Base-by-base conservation (phyloP, 2,113 vertebrate species). In the Rhegmatorhina hoffmannsi region DNA sequence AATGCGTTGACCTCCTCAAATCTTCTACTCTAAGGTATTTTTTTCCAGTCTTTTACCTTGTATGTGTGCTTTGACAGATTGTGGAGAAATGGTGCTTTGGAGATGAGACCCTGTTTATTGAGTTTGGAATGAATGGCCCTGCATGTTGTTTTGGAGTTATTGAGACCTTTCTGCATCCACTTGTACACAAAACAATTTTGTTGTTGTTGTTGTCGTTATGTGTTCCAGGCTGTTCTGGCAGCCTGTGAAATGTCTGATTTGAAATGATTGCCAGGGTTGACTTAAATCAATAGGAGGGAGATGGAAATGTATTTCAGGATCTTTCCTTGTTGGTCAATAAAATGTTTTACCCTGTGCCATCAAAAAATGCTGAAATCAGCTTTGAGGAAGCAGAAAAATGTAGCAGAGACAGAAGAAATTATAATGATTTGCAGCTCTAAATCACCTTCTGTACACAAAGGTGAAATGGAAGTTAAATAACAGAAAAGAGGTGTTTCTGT, bases 251-350 rank as follows among this genome's bases (percentile, higher is more conserved):
- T 52, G 55, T 66, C 92, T 86, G 93, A 84, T 95, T 95, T 97
- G 78, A 92, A 92, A 93, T 90, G 72, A 95, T 96, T 90, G 64
- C 81, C 21, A 63, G 17, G 78, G 67, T 92, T 94, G 93, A 88
- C 88, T 94, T 73, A 78, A 84, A 95, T 96, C 95, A 93, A 94
- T 96, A 93, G 52, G 70, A 95, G 72, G 56, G 72, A 92, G 84
- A 96, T 94, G 87, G 95, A 96, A 97, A 91, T 73, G 55, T 93
- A 84, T 95, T 95, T 89, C 81, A 91, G 69, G 86, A 95, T 86
- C 94, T 88, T 94, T 95, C 82, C 88, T 93, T 83, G 64, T 85
- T 96, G 90, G 90, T 96, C 95, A 96, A 96, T 96, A 96, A 97
- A 96, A 95, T 10, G 66, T 82, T 94, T 59, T 76, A 81, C 72